These are phyloP conservation scores for Bombus confusus DNA, from an alignment of 1,140 invertebrate species.

Conservation along the genomic window DNA sequence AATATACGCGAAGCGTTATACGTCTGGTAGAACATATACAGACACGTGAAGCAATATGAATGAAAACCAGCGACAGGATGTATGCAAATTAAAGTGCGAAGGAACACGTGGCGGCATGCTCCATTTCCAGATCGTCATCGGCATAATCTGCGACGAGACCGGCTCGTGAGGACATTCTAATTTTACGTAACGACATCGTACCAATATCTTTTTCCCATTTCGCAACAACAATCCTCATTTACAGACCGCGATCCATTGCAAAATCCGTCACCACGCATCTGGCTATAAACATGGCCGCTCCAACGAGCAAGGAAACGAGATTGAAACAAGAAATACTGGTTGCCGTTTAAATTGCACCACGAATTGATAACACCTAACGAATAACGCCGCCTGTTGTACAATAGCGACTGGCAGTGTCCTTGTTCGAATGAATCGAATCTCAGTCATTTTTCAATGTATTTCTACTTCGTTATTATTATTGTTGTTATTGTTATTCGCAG, in stretches of 20 bases:
- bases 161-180: constrained; percentile 4
- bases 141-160: neutral
- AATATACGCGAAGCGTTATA: no score
- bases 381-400: neutral
- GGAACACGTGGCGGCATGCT: neutral
- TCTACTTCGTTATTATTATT: neutral
- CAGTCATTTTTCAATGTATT: neutral
- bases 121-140: neutral
- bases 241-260: neutral
- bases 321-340: neutral
- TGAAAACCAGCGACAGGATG: neutral
- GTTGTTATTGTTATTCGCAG: neutral
- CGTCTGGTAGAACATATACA: no score
- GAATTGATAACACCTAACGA: neutral
- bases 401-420: neutral
- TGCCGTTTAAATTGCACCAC: neutral
- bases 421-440: neutral
- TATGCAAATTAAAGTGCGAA: neutral
- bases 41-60: neutral
- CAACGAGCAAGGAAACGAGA: neutral
- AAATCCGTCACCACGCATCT: neutral
- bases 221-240: constrained; percentile 9
- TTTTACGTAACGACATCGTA: constrained; percentile 21
- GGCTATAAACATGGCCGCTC: neutral
- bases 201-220: constrained; percentile 7